phyloP scores from a whole-genome alignment of 2,113 vertebrate species.

The Chloebia gouldiae region DNA sequence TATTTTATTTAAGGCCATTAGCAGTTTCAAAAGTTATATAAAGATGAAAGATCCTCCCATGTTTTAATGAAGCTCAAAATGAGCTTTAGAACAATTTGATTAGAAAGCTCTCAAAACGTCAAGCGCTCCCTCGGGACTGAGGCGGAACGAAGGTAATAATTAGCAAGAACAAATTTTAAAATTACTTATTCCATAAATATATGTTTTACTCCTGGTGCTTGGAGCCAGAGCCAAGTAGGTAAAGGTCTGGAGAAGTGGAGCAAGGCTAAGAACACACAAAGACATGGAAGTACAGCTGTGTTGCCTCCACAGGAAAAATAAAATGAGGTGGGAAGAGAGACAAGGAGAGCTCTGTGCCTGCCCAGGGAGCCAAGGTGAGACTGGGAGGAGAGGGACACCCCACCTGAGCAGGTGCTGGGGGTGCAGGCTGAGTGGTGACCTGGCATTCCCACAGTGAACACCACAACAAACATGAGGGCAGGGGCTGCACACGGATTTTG shows the following conservation, averaged over 20 bases:
- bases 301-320: not conserved
- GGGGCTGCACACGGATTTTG: not conserved
- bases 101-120: slow-evolving; percentile 47
- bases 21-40: slow-evolving; percentile 33
- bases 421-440: not conserved
- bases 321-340: not conserved
- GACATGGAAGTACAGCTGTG: not conserved
- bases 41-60: slow-evolving; percentile 50
- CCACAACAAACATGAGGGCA: rapidly evolving
- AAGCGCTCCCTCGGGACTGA: not conserved
- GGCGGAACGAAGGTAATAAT: slow-evolving; percentile 56
- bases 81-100: slow-evolving; percentile 59
- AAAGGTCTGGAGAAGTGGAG: slow-evolving; percentile 26
- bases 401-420: not conserved
- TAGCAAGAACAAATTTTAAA: slow-evolving; percentile 51
- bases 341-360: not conserved
- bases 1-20: slow-evolving; percentile 33
- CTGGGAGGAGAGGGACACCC: not conserved
- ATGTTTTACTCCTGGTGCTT: not conserved
- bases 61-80: slow-evolving; percentile 55
- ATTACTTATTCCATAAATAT: slow-evolving; percentile 44
- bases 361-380: not conserved
- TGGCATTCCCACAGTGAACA: not conserved
- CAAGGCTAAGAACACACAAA: not conserved
- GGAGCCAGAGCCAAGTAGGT: not conserved